Evolutionary conservation across 2,888 invertebrate species (phyloP).

Genomic region (Chymomyza fuscimana): DNA sequence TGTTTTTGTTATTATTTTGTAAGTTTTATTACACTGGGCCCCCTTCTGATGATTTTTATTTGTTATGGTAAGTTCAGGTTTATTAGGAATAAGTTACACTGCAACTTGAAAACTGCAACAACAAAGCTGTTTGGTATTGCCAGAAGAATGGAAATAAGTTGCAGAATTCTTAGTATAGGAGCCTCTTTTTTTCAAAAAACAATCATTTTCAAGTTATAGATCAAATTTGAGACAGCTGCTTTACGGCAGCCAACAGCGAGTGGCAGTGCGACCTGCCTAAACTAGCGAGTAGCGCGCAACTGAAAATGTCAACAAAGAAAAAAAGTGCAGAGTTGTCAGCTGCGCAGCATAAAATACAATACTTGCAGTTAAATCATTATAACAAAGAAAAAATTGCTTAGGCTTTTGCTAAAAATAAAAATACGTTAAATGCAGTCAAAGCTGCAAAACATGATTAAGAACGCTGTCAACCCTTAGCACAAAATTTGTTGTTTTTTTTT

Average conservation of each 20-base stretch:
- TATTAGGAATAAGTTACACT: no score
- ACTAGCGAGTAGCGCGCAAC: conserved; percentile 14
- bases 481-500: conserved; percentile 44
- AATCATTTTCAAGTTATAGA: no score
- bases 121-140: no score
- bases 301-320: conserved; percentile 60
- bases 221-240: conserved; percentile 50
- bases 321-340: conserved; percentile 50
- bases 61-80: no score
- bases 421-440: background rate
- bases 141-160: no score
- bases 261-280: conserved; percentile 28
- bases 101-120: no score
- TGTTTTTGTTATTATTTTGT: no score
- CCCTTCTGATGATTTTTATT: no score
- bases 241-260: conserved; percentile 45
- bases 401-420: background rate
- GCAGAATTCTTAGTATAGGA: no score
- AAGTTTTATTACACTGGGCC: no score
- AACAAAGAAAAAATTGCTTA: background rate
- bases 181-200: no score
- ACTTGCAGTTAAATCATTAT: conserved; percentile 1
- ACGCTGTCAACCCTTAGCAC: conserved; percentile 53
- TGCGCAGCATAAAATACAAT: conserved; percentile 26
- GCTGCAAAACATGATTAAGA: conserved; percentile 5